A percentile compares a stretch with the other conserved stretches of the same genome.
Conservation (phyloP, 2,888 invertebrate species). For the Cacoxenus indagator region DNA sequence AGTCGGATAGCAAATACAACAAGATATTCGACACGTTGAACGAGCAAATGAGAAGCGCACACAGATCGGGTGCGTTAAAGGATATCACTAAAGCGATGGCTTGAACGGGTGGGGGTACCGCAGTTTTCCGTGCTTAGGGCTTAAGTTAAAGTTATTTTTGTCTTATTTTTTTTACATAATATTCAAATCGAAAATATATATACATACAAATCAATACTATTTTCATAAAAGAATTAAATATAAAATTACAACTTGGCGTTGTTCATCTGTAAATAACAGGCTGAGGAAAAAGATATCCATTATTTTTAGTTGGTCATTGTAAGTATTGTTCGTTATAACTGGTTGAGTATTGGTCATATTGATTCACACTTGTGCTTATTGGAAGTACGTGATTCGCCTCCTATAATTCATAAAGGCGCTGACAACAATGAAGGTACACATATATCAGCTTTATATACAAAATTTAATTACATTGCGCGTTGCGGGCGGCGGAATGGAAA, state of each 20-base stretch:
- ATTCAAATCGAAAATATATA: slow-evolving; percentile 4
- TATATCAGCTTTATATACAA: no score
- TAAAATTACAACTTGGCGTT: neutral
- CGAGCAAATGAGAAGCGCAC: slow-evolving; percentile 74
- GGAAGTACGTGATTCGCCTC: no score
- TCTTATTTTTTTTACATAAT: slow-evolving; percentile 20
- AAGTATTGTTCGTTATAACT: no score
- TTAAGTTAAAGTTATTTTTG: slow-evolving; percentile 15
- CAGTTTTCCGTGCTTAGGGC: neutral
- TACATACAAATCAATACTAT: neutral
- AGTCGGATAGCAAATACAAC: slow-evolving; percentile 74
- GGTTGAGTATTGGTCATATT: no score
- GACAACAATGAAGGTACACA: no score
- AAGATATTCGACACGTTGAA: slow-evolving; percentile 70
- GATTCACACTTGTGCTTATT: no score
- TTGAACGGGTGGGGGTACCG: slow-evolving; percentile 28
- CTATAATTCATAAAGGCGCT: no score
- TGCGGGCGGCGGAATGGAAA: no score
- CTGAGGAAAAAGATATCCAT: no score
- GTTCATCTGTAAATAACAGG: no score
- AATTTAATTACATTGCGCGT: no score
- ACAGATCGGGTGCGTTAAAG: slow-evolving; percentile 60
- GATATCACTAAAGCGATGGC: slow-evolving; percentile 65
- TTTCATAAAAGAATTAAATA: slow-evolving; percentile 8
- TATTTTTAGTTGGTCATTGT: no score